Percentiles rank a stretch among this genome's conserved stretches.
Evolutionary conservation across 2,888 invertebrate species (phyloP).

Genomic region (Junonia oenone): DNA sequence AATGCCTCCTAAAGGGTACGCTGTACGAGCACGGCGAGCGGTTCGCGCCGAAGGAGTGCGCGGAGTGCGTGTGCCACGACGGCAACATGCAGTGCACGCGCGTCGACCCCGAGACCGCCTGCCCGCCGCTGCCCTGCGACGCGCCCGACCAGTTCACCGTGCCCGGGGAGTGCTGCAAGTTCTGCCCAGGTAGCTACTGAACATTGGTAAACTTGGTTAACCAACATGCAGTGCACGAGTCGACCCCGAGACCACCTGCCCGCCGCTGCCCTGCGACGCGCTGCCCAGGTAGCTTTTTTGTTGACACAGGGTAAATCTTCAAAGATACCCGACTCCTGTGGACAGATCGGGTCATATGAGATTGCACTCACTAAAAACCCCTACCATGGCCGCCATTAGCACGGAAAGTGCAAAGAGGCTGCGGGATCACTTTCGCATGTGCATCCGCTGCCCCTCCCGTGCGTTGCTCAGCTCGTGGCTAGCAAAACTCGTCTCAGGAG

Average conservation of each 20-base stretch:
- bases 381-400: too few relatives aligned
- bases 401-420: too few relatives aligned
- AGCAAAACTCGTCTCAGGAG: too few relatives aligned
- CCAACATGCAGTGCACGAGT: conserved; percentile 86
- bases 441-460: too few relatives aligned
- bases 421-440: too few relatives aligned
- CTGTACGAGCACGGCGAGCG: conserved; percentile 90
- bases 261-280: conserved; percentile 86
- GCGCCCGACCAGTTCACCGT: conserved; percentile 88
- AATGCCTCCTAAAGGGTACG: conserved; percentile 83
- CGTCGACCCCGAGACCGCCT: conserved; percentile 85
- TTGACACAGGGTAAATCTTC: too few relatives aligned
- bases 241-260: conserved; percentile 87
- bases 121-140: conserved; percentile 89
- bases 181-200: conserved; percentile 95
- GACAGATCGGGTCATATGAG: too few relatives aligned
- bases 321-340: too few relatives aligned
- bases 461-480: too few relatives aligned
- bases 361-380: too few relatives aligned
- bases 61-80: conserved; percentile 90
- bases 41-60: conserved; percentile 86
- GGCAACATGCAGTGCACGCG: conserved; percentile 89
- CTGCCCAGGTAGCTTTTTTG: conserved; percentile 89
- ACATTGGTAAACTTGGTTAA: too few relatives aligned
- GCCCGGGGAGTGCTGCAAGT: conserved; percentile 93